Conservation (phyloP, 2,797 vertebrate species). For the Epinephelus malabaricus region DNA sequence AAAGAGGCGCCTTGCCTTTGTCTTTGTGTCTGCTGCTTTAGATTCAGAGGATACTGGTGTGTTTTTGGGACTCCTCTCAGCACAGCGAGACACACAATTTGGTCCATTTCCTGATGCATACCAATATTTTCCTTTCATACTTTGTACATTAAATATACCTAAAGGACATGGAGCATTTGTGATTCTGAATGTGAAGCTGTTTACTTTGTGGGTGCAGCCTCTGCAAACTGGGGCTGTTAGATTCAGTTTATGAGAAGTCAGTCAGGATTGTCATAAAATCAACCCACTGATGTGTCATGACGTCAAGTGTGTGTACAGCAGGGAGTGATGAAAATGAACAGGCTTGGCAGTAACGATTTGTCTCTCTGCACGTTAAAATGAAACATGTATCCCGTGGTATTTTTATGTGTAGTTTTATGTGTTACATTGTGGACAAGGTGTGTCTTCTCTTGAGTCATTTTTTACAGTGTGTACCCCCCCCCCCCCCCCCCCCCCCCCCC, state of each 20-base stretch:
- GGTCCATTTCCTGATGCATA: neutral
- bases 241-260: slow-evolving; percentile 19
- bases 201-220: slow-evolving; percentile 19
- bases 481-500: too few relatives aligned
- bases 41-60: slow-evolving; percentile 8
- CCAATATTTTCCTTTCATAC: neutral
- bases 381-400: neutral
- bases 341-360: slow-evolving; percentile 6
- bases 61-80: neutral
- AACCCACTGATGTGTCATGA: slow-evolving; percentile 35
- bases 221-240: neutral
- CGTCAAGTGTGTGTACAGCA: neutral
- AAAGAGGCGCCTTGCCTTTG: slow-evolving; percentile 26
- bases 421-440: neutral
- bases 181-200: slow-evolving; percentile 22
- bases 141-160: neutral
- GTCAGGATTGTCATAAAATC: slow-evolving; percentile 30
- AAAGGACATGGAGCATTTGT: neutral
- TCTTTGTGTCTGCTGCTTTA: slow-evolving; percentile 40
- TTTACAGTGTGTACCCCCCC: neutral
- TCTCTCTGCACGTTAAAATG: slow-evolving; percentile 23
- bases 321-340: slow-evolving; percentile 15
- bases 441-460: neutral
- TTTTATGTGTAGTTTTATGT: neutral
- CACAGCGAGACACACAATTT: neutral